Evolutionary conservation across 1,140 invertebrate genomes (phyloP), one percentile per base, ranked within the genome.

Genomic region (Nasonia longicornis): DNA sequence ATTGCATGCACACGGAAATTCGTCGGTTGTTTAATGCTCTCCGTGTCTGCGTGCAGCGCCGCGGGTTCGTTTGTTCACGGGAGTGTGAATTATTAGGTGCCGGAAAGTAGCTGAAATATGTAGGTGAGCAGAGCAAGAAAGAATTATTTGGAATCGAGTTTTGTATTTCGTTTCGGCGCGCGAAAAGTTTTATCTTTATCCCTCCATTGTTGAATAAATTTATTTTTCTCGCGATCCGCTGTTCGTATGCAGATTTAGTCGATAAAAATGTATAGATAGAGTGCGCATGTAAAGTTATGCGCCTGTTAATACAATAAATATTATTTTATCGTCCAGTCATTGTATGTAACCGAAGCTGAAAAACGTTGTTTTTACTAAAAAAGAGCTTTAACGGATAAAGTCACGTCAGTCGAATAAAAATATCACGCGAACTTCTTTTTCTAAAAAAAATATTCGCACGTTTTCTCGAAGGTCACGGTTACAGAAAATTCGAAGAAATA

Each of bases 21-120:
- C 72, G 48, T 63, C 2, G 38, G 26, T 74, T 74, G 63, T 52
- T 74, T 74, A 74, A 74, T 74, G 52, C 16, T 73, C 22, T n/a
- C 26, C 35, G 31, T 72, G 69, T n/a, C 69, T 70, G 16, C 20
- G 52, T 0, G 52, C 1, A 20, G 26, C 64, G 64, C 64, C 26
- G 10, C 70, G 70, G 48, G 26, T 74, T 63, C 48, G 16, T 74
- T 74, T 74, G 72, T 35, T 63, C 72, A 35, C 72, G 45, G 48
- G n/a, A 48, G 14, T 48, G 72, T 58, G 26, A 74, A 74, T 74
- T 74, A 74, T 74, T 74, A 14, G 26, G 12, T 63, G 42, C 20
- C 42, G 26, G 71, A 73, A 73, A 45, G 42, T 35, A 58, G 52
- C 16, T 58, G 52, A 58, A 58, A 58, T 48, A 48, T 48, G 45